phyloP scores from a whole-genome alignment of 2,797 vertebrate species.

The Geotrypetes seraphini region DNA sequence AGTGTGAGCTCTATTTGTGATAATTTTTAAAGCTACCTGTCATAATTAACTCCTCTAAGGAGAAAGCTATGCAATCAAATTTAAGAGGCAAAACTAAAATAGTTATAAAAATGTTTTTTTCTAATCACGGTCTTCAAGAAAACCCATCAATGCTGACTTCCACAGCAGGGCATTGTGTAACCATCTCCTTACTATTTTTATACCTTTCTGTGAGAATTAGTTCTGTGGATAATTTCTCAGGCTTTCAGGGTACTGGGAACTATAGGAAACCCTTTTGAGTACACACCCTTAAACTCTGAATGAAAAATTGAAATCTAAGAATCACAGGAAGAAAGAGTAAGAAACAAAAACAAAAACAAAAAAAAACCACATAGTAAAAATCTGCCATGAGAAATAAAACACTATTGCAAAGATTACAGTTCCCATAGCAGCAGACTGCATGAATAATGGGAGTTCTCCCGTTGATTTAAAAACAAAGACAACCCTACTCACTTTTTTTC shows the following conservation, averaged over 20 bases:
- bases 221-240: constrained; percentile 58
- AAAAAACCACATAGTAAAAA: constrained; percentile 35
- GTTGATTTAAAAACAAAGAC: too few species aligned
- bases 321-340: constrained; percentile 81
- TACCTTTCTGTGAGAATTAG: constrained; percentile 61
- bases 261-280: constrained; percentile 54
- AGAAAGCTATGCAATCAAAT: too few species aligned
- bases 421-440: constrained; percentile 35
- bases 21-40: too few species aligned
- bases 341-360: constrained; percentile 56
- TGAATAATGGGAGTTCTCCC: too few species aligned
- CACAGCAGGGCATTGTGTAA: constrained; percentile 40
- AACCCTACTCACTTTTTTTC: too few species aligned
- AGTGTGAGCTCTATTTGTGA: too few species aligned
- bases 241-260: constrained; percentile 52
- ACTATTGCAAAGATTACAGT: constrained; percentile 9
- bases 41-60: too few species aligned
- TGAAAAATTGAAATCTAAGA: constrained; percentile 67
- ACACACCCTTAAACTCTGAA: constrained; percentile 50
- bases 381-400: constrained; percentile 7
- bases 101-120: constrained; percentile 36
- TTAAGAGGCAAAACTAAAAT: too few species aligned
- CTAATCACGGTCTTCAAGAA: constrained; percentile 30
- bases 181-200: constrained; percentile 62
- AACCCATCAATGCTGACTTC: constrained; percentile 32